These are phyloP conservation scores for Crypturellus undulatus DNA, from an alignment of 2,113 vertebrate species.

Conservation along the genomic window DNA sequence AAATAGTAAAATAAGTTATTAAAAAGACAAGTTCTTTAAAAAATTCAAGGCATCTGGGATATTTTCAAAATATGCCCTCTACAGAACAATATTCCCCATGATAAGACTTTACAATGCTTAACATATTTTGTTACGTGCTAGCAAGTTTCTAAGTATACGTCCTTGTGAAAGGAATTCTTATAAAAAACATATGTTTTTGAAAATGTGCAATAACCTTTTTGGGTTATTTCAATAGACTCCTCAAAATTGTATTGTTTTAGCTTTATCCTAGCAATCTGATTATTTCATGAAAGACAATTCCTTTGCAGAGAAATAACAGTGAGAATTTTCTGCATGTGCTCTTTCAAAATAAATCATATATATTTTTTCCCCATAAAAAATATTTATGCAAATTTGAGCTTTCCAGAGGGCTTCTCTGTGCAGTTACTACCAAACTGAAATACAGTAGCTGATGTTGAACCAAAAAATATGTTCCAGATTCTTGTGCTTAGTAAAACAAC, in stretches of 20 bases:
- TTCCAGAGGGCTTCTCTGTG: neutral
- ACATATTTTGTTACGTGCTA: neutral
- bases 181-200: neutral
- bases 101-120: neutral
- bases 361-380: neutral
- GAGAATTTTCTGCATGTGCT: neutral
- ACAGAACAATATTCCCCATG: neutral
- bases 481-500: conserved; percentile 65
- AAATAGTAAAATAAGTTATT: neutral
- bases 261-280: neutral
- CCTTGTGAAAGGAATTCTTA: neutral
- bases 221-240: neutral
- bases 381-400: neutral
- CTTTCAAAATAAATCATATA: neutral
- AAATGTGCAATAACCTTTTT: neutral
- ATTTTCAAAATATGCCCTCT: neutral
- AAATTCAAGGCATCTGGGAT: neutral
- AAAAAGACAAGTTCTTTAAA: neutral
- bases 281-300: neutral
- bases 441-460: neutral
- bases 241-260: neutral
- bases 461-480: neutral
- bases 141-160: neutral
- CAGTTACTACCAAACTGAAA: neutral
- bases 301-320: neutral